These are phyloP conservation scores for Onychorhynchus coronatus DNA, from an alignment of 2,113 vertebrate species.

Conservation along the genomic window DNA sequence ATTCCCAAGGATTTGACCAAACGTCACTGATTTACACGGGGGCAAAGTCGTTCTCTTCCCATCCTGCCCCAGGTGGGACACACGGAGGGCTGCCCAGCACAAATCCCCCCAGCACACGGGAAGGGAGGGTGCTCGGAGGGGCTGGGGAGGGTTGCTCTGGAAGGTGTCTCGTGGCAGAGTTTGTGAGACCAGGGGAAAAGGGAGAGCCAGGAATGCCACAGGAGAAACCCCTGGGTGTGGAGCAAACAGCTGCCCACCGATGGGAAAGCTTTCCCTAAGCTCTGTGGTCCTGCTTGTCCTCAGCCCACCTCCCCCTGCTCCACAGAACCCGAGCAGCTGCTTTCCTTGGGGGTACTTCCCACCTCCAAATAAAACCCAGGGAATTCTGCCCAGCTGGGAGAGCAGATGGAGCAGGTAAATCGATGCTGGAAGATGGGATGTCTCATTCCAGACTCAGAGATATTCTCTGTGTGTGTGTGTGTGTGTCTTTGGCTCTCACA, in stretches of 20 bases:
- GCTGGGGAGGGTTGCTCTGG: background rate
- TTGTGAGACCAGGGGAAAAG: background rate
- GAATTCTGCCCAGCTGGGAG: background rate
- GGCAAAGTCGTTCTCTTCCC: background rate
- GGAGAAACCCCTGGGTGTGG: background rate
- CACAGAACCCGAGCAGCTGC: background rate
- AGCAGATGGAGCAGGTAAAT: background rate
- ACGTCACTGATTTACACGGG: background rate
- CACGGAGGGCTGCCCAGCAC: background rate
- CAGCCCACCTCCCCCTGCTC: background rate
- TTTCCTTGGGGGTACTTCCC: background rate
- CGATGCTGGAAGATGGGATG: background rate
- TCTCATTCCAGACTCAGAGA: background rate
- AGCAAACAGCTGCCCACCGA: background rate
- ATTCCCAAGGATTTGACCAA: background rate
- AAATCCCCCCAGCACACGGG: background rate
- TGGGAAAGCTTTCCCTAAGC: background rate
- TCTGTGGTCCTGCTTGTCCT: background rate
- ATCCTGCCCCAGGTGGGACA: background rate
- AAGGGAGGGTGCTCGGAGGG: background rate
- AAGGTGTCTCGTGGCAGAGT: background rate
- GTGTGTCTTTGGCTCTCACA: background rate
- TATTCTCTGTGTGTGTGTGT: background rate
- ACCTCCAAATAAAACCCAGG: no score
- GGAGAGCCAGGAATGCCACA: fast-evolving